These are phyloP conservation scores for Bellardia bayeri DNA, from an alignment of 2,888 invertebrate species.

Conservation along the genomic window DNA sequence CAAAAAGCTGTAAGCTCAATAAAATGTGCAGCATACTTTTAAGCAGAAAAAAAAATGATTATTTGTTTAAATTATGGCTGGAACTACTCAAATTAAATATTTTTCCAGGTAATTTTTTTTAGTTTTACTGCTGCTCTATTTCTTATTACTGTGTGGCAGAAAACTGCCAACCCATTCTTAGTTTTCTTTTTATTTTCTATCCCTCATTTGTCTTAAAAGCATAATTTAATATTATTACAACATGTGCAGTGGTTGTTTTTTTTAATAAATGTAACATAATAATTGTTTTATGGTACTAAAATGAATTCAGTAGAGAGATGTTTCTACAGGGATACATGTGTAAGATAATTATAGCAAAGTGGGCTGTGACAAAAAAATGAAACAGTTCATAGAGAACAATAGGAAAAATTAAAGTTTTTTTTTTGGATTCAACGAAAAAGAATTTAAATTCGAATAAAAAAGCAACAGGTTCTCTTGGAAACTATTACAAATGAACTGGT, in stretches of 20 bases:
- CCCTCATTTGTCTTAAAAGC: conserved; percentile 26
- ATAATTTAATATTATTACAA: conserved; percentile 30
- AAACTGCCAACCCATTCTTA: neutral
- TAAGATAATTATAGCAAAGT: neutral
- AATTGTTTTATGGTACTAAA: conserved; percentile 45
- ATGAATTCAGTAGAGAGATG: neutral
- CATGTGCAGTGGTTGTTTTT: neutral
- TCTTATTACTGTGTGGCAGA: neutral
- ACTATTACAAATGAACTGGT: too few relatives aligned
- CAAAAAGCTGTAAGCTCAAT: neutral
- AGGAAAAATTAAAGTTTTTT: too few relatives aligned
- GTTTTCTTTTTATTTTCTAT: conserved; percentile 15
- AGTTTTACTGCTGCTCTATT: neutral
- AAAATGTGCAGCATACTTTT: conserved; percentile 50
- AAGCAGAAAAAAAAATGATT: neutral
- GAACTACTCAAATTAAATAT: neutral
- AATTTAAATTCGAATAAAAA: too few relatives aligned
- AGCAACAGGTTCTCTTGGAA: too few relatives aligned
- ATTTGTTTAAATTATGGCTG: conserved; percentile 13
- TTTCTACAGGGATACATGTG: neutral
- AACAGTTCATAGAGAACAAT: too few relatives aligned
- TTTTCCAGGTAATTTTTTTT: neutral
- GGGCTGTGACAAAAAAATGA: neutral
- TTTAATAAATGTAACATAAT: conserved; percentile 39
- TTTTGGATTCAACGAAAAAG: too few relatives aligned